Evolutionary conservation across 2,888 invertebrate genomes (phyloP).

Genomic region (Piscicola geometra): DNA sequence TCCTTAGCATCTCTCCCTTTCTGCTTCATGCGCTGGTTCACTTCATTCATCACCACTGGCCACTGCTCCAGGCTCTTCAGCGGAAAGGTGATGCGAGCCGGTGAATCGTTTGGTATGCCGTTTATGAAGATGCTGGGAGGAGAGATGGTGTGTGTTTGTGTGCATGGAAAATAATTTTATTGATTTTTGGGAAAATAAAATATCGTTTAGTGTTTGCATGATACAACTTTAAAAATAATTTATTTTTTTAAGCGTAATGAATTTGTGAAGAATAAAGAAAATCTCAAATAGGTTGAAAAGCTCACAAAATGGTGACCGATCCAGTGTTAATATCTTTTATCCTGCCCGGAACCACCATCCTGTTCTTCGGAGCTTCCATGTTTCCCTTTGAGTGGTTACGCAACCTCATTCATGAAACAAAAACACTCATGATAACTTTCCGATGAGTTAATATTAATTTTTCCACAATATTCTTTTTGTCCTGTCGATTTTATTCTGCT

Average conservation of each 20-base stretch:
- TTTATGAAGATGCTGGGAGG: slow-evolving; percentile 36
- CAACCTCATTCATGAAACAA: too few species aligned
- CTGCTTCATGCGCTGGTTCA: slow-evolving; percentile 34
- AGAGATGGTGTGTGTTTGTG: too few species aligned
- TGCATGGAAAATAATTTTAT: too few species aligned
- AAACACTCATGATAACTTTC: too few species aligned
- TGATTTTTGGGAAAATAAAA: too few species aligned
- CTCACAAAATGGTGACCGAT: slow-evolving; percentile 28
- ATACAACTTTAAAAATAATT: too few species aligned
- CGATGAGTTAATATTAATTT: too few species aligned
- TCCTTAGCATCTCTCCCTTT: slow-evolving; percentile 21
- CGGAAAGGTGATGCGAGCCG: slow-evolving; percentile 36
- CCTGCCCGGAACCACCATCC: slow-evolving; percentile 19
- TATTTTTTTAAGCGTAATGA: too few species aligned
- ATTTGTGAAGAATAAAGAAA: background rate
- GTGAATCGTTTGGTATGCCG: slow-evolving; percentile 33
- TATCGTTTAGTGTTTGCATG: too few species aligned
- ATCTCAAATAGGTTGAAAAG: background rate
- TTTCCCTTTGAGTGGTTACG: background rate
- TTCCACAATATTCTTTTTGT: too few species aligned
- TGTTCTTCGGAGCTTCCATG: slow-evolving; percentile 21
- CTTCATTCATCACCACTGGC: slow-evolving; percentile 34
- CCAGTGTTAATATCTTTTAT: slow-evolving; percentile 23
- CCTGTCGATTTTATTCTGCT: too few species aligned
- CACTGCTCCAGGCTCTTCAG: slow-evolving; percentile 27